A percentile compares a stretch with the other conserved stretches of the same genome.
Conservation (phyloP, 2,113 vertebrate genomes). For the Accipiter virgatus region DNA sequence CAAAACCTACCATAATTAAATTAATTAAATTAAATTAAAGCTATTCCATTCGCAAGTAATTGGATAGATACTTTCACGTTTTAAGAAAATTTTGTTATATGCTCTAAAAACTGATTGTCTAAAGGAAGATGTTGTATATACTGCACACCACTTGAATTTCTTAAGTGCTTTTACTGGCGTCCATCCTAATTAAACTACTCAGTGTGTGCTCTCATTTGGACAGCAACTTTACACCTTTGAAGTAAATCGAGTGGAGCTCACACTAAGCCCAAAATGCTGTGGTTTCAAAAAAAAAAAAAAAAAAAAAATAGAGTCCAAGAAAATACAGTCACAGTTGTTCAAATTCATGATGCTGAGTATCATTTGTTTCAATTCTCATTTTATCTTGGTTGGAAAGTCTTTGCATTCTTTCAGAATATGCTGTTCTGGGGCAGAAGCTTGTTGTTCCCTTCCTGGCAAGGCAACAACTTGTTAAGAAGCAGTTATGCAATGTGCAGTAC, state of each 20-base stretch:
- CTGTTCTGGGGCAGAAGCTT: background rate
- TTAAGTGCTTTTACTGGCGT: background rate
- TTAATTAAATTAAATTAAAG: background rate
- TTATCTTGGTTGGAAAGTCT: background rate
- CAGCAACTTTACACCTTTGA: constrained; percentile 2
- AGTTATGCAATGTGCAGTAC: background rate
- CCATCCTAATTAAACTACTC: constrained; percentile 35
- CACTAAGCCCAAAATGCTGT: background rate
- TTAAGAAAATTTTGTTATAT: background rate
- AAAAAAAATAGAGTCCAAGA: background rate
- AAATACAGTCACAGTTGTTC: background rate
- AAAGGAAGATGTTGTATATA: background rate
- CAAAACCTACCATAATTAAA: background rate
- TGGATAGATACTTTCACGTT: background rate
- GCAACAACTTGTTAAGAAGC: background rate
- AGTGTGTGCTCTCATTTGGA: constrained; percentile 29
- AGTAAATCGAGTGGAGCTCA: background rate
- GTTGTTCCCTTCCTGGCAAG: background rate
- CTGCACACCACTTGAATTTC: background rate
- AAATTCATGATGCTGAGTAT: background rate
- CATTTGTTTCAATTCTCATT: background rate
- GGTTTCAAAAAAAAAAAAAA: background rate
- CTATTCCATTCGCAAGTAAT: background rate
- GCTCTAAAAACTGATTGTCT: background rate
- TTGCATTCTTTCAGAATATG: background rate